Base-by-base conservation (phyloP, 1,140 invertebrate species). In the Oncopeltus fasciatus region DNA sequence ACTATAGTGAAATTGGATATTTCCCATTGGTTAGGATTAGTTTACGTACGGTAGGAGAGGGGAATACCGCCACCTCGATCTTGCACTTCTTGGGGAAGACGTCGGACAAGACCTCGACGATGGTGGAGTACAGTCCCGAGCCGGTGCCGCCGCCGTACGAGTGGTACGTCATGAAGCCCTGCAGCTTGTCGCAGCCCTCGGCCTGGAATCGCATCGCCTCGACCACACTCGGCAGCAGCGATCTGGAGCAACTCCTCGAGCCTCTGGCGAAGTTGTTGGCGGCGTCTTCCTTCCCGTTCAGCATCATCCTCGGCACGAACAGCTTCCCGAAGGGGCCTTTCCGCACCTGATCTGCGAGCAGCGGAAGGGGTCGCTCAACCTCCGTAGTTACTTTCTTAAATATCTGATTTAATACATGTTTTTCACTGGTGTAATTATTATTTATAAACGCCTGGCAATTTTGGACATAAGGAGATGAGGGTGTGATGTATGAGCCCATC, bases 241-340 rank as follows among this genome's bases (percentile, higher is more conserved):
- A 87, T 65, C 82, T 82, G 1, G 88, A 90, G 63, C 90, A 82
- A 1, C 86, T 84, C 72, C 90, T 90, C 65, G 90, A 87, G 38
- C 90, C 90, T 20, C 88, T 75, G 14, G 87, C 86, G 72, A 86
- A 92, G 71, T 92, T 92, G 69, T 89, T 92, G 5, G 88, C 88
- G 0, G 88, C 88, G 73, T 92, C 90, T 73, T 92, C 88, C 68
- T 88, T 87, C n/a, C 87, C 87, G 29, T 80, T 86, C 43, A 92
- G 81, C 4, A 92, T 72, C 65, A 86, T 82, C 60, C 84, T 83
- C 0, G 87, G 86, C 67, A 88, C 84, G 71, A 87, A 92, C 2
- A 92, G 76, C 59, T 84, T 77, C 4, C 82, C 73, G 73, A 89
- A 90, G 2, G 79, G 74, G 0, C 87, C 87, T 12, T 77, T 83